Conservation (phyloP, 2,797 vertebrate species). For the Erethizon dorsatum region DNA sequence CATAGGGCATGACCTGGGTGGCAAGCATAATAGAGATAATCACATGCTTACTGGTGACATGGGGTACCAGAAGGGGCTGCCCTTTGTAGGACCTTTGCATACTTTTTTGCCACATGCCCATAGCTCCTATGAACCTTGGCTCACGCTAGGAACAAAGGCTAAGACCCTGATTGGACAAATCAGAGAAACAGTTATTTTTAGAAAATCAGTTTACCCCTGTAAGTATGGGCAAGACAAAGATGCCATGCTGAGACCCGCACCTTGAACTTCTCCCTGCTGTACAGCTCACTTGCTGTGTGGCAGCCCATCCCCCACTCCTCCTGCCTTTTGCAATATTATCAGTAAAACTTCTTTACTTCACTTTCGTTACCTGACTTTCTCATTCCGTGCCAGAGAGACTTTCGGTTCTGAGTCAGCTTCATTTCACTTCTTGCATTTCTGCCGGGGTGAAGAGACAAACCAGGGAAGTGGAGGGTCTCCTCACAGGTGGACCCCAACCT, state of each 20-base stretch:
- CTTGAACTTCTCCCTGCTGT: not conserved
- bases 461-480: not conserved
- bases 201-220: not conserved
- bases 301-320: not conserved
- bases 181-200: not conserved
- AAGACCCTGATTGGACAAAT: not conserved
- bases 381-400: not conserved
- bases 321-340: not conserved
- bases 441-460: not conserved
- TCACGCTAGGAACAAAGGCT: not conserved
- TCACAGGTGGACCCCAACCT: not conserved
- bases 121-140: not conserved
- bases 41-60: not conserved
- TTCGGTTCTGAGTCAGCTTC: not conserved
- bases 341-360: not conserved
- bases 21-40: not conserved
- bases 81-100: not conserved
- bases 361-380: not conserved
- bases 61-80: not conserved
- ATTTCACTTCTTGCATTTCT: not conserved
- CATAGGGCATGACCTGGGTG: not conserved
- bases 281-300: not conserved
- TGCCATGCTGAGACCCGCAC: not conserved
- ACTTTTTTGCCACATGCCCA: not conserved
- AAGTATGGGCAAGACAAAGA: not conserved